These are phyloP conservation scores for Oikopleura albicans DNA, from an alignment of 23 tunicate genomes.

Conservation along the genomic window DNA sequence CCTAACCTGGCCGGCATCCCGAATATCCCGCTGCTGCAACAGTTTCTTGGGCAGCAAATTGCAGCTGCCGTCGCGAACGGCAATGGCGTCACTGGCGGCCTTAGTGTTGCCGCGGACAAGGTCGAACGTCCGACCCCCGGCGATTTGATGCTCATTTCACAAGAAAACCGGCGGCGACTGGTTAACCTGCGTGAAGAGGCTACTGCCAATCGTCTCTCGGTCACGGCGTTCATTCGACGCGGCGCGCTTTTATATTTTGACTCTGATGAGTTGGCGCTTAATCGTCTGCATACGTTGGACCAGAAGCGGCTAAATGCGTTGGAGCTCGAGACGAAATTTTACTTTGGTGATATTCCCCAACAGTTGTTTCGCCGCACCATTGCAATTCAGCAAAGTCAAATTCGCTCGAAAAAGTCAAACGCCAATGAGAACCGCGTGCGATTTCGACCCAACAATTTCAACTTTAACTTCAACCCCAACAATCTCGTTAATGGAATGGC, in stretches of 20 bases:
- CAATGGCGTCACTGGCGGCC: not conserved
- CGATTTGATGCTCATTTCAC: slow-evolving; percentile 10
- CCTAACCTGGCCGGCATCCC: not conserved
- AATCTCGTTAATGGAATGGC: not conserved
- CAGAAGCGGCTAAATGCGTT: not conserved
- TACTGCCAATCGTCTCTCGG: not conserved
- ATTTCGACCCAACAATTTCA: not conserved
- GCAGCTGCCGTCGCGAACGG: not conserved
- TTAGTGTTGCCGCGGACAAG: not conserved
- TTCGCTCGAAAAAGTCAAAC: slow-evolving; percentile 1
- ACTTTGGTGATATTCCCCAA: slow-evolving; percentile 6
- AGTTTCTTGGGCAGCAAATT: not conserved
- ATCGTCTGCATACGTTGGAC: slow-evolving; percentile 1
- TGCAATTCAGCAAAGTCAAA: slow-evolving; percentile 14
- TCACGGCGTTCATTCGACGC: slow-evolving; percentile 6
- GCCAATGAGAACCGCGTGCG: not conserved
- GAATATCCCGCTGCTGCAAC: not conserved
- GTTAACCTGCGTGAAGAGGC: slow-evolving; percentile 12
- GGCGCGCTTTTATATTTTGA: not conserved
- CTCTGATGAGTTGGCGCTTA: slow-evolving; percentile 2
- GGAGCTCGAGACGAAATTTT: not conserved
- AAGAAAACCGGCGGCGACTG: slow-evolving; percentile 12
- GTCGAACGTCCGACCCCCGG: not conserved
- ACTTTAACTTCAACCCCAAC: not conserved
- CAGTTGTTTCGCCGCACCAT: slow-evolving; percentile 9